These are phyloP conservation scores for Cephalopterus ornatus DNA, from an alignment of 2,113 vertebrate genomes.

Conservation along the genomic window DNA sequence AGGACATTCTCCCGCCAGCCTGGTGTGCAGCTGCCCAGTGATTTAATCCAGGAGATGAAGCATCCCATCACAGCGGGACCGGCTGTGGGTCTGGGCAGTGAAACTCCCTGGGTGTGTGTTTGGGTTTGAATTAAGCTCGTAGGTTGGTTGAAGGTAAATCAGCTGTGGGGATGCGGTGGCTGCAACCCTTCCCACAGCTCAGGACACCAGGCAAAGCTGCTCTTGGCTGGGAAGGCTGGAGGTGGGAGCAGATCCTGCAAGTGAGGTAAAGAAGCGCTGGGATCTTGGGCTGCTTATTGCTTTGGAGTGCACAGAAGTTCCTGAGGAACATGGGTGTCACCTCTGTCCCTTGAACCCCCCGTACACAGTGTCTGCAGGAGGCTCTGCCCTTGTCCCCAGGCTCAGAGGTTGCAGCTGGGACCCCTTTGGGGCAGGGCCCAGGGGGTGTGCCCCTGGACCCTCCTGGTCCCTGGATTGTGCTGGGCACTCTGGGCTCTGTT, in stretches of 20 bases:
- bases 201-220: background rate
- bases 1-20: rapidly evolving
- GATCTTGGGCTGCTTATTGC: background rate
- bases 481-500: background rate
- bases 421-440: background rate
- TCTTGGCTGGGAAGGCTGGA: background rate
- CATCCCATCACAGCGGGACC: rapidly evolving
- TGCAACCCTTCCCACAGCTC: background rate
- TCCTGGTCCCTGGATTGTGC: background rate
- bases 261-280: rapidly evolving
- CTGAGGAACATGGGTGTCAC: background rate
- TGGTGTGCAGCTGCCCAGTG: background rate
- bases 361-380: rapidly evolving
- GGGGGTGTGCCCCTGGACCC: background rate
- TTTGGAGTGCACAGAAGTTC: background rate
- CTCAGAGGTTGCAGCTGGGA: background rate
- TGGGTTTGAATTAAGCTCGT: rapidly evolving
- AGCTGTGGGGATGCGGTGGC: rapidly evolving
- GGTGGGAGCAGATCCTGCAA: background rate
- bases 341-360: background rate
- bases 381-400: background rate
- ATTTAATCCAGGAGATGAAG: background rate
- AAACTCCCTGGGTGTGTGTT: background rate
- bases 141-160: background rate
- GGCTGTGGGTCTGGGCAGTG: background rate